Evolutionary conservation across 2,113 vertebrate species (phyloP).

Genomic region (Sigmodon hispidus): DNA sequence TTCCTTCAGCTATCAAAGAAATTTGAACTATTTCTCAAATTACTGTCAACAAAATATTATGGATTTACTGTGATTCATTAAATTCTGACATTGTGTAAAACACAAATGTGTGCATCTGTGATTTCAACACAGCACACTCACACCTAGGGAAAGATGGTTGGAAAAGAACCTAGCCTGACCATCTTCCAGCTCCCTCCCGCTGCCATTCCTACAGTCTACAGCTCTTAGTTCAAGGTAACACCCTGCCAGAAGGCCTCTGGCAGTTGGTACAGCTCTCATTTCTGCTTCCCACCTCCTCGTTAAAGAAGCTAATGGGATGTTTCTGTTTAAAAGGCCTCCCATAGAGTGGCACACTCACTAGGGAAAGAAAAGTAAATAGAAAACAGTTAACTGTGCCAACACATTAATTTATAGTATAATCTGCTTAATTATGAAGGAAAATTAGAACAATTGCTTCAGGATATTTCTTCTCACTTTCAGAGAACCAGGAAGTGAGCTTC

Average conservation of each 20-base stretch:
- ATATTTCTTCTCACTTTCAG: conserved; percentile 45
- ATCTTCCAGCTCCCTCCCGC: neutral
- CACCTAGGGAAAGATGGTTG: neutral
- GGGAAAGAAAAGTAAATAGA: conserved; percentile 74
- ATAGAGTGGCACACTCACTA: conserved; percentile 30
- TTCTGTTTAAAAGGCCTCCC: conserved; percentile 54
- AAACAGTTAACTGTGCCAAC: conserved; percentile 72
- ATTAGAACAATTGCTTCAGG: conserved; percentile 60
- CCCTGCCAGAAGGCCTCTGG: neutral
- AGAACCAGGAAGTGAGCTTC: conserved; percentile 17
- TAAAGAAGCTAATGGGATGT: conserved; percentile 66
- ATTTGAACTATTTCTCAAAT: neutral
- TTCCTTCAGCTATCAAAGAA: neutral
- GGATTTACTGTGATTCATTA: neutral
- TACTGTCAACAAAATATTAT: neutral
- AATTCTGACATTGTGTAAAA: neutral
- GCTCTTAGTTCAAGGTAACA: neutral
- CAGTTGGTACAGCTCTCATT: neutral
- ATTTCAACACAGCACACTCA: too few species aligned
- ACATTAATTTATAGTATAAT: conserved; percentile 68
- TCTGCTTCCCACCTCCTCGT: neutral
- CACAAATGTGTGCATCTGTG: neutral
- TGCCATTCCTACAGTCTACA: too few species aligned
- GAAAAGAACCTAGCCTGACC: neutral
- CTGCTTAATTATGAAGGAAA: conserved; percentile 73